These are phyloP conservation scores for Parnassius smintheus DNA, from an alignment of 2,888 invertebrate genomes.

Conservation along the genomic window DNA sequence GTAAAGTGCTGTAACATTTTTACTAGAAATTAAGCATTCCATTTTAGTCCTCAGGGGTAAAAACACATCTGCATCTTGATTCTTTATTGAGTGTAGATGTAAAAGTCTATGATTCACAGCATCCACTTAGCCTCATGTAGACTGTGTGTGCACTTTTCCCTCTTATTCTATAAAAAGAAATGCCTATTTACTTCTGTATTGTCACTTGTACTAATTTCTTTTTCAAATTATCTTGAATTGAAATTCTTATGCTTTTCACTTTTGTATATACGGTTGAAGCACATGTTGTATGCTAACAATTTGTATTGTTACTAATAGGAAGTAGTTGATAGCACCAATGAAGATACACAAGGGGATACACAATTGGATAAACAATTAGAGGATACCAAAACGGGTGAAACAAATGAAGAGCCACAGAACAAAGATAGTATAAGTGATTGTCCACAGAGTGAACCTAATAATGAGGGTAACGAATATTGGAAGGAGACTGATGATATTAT, in stretches of 20 bases:
- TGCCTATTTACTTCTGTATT: no score
- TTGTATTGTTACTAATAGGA: slow-evolving; percentile 63
- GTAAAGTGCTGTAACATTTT: no score
- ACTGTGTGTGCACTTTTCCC: no score
- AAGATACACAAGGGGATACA: slow-evolving; percentile 43
- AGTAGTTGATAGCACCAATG: slow-evolving; percentile 52
- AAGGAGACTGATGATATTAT: slow-evolving; percentile 33
- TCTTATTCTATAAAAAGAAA: no score
- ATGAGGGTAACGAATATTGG: slow-evolving; percentile 35
- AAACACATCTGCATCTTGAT: no score
- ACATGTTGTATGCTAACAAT: slow-evolving; percentile 29
- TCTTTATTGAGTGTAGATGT: no score
- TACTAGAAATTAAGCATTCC: no score
- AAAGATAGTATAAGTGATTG: slow-evolving; percentile 51
- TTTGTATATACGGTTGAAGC: slow-evolving; percentile 20
- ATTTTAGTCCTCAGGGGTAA: no score
- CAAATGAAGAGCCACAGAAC: slow-evolving; percentile 7
- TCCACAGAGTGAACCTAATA: slow-evolving; percentile 58
- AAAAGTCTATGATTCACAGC: no score
- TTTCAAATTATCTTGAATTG: background rate
- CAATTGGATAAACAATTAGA: slow-evolving; percentile 32
- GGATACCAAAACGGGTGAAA: slow-evolving; percentile 27
- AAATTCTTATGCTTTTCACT: slow-evolving; percentile 25
- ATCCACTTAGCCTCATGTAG: no score
- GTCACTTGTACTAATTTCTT: no score